A percentile compares a stretch with the other conserved stretches of the same genome.
Conservation (phyloP, 2,797 vertebrate species). For the Centropyge bicolor region DNA sequence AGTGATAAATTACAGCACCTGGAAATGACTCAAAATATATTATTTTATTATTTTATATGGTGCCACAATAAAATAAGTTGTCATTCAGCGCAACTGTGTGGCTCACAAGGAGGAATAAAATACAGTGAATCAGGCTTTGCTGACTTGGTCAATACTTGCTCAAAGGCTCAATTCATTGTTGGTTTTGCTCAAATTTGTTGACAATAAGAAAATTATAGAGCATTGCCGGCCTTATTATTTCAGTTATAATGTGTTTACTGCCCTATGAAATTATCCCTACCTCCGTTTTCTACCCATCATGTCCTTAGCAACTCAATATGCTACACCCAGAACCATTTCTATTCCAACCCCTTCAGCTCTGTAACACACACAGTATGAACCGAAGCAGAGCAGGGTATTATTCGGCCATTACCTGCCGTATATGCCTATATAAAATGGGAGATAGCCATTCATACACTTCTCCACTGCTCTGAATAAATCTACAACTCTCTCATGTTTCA, state of each 20-base stretch:
- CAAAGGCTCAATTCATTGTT: not conserved
- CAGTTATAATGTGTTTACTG: conserved; percentile 21
- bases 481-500: conserved; percentile 19
- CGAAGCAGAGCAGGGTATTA: conserved; percentile 32
- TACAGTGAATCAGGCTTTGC: not conserved
- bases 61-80: not conserved
- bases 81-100: not conserved
- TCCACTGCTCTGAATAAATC: conserved; percentile 25
- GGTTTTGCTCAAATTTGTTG: not conserved
- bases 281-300: conserved; percentile 12
- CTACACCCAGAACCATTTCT: not conserved
- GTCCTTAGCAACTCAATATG: not conserved
- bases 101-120: not conserved
- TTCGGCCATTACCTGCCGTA: conserved; percentile 30
- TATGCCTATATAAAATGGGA: conserved; percentile 37
- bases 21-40: not conserved
- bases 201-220: not conserved
- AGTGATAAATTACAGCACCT: not conserved
- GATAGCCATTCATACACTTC: conserved; percentile 22
- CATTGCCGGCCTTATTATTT: not conserved
- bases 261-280: not conserved
- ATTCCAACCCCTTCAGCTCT: not conserved
- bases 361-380: conserved; percentile 22
- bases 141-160: not conserved
- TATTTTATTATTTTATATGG: not conserved